These are phyloP conservation scores for Choloepus hoffmanni DNA, from an alignment of 2,113 vertebrate genomes.

Conservation along the genomic window DNA sequence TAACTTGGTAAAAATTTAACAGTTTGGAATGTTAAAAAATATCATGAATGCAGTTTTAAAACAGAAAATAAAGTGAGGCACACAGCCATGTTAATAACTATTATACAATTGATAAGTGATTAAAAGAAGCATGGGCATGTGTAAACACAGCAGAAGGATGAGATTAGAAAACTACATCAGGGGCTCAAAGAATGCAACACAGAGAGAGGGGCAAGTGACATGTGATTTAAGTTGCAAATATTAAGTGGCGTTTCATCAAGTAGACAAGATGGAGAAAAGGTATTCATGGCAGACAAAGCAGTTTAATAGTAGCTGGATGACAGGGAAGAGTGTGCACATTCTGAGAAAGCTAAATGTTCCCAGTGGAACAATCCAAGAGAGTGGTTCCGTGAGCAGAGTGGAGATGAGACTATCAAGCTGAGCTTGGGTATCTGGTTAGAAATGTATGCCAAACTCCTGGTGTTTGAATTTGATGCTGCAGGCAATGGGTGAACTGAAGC, in stretches of 20 bases:
- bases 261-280: background rate
- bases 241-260: conserved; percentile 2
- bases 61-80: background rate
- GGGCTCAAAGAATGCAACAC: background rate
- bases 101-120: background rate
- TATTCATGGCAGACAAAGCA: background rate
- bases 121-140: background rate
- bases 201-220: background rate
- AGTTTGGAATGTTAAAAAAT: background rate
- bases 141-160: background rate
- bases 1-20: background rate
- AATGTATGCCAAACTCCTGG: conserved; percentile 1
- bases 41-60: background rate
- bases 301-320: background rate
- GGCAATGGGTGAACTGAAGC: background rate
- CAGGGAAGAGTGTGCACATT: background rate
- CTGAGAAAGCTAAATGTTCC: background rate
- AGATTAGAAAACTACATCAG: background rate
- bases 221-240: background rate
- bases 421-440: background rate
- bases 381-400: background rate
- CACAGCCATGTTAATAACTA: background rate
- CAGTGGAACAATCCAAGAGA: background rate
- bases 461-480: background rate
- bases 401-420: background rate